Evolutionary conservation across 2,113 vertebrate species (phyloP).

Genomic region (Notothenia coriiceps): DNA sequence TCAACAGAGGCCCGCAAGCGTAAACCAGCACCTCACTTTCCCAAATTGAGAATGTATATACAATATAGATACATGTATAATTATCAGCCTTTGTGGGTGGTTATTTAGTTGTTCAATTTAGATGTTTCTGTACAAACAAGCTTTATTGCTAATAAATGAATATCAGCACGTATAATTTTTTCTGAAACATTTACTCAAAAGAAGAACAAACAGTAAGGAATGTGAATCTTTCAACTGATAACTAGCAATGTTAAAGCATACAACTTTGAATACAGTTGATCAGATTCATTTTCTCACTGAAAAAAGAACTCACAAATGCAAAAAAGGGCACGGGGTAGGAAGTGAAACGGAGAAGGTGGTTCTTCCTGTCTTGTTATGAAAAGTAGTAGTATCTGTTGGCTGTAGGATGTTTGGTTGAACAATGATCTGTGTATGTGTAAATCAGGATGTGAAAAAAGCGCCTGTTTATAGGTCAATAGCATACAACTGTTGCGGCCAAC

Average conservation of each 20-base stretch:
- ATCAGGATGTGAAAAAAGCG: constrained; percentile 24
- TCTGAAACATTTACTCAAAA: background rate
- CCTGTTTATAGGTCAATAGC: constrained; percentile 18
- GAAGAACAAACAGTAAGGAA: background rate
- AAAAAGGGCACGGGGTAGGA: constrained; percentile 4
- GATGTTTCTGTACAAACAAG: background rate
- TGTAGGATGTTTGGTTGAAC: constrained; percentile 30
- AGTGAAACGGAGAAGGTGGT: constrained; percentile 16
- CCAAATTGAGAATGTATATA: background rate
- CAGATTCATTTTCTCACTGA: background rate
- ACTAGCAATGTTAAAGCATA: background rate
- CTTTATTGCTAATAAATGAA: background rate
- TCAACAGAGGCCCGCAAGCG: background rate
- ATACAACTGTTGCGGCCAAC: constrained; percentile 54
- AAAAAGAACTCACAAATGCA: constrained; percentile 25
- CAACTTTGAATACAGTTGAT: background rate
- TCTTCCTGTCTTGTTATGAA: constrained; percentile 8
- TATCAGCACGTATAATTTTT: background rate
- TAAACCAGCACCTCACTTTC: background rate
- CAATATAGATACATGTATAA: background rate
- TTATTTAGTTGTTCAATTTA: background rate
- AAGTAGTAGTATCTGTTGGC: background rate
- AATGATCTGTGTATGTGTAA: constrained; percentile 2
- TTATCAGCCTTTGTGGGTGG: background rate
- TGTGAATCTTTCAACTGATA: constrained; percentile 1